Base-by-base conservation (phyloP, 2,888 invertebrate genomes). In the Drosophila parthenogenetica region DNA sequence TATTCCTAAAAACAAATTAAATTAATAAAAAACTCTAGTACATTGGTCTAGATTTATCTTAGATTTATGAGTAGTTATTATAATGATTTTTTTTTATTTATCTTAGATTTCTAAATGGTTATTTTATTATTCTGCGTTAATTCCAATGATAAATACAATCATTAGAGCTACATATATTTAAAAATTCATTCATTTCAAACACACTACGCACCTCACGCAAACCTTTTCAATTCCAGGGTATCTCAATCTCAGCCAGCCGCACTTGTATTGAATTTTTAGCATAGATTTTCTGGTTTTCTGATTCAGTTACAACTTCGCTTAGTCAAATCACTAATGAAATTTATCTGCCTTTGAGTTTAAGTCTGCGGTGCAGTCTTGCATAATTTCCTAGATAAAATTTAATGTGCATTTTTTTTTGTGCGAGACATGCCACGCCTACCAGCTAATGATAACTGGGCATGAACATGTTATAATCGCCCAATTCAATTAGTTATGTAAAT, bases 401-500 rank as follows among this genome's bases (percentile, higher is more conserved):
- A 46, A 63, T 60, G 43, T 7, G 22, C 37, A 59, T 19, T 67
- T 62, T 2, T 29, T 29, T 29, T 29, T 1, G 42, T 46, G 39
- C 16, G 16, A 59, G 69, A 42, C 62, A 54, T 8, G 25, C 48
- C 60, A 63, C 75, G 65, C 61, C 66, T 43, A 25, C n/a, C 14
- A 61, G 19, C 69, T 81, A 86, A 80, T 82, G 79, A 71, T 81
- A 86, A 81, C 83, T 72, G 69, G 61, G 67, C 81, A 74, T 86
- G 82, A 83, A 77, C 83, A 83, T 69, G 79, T 72, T 73, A 14
- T 61, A 73, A 64, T 60, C 72, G 68, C 83, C 70, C 76, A 71
- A 69, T 81, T 81, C 51, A 83, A 81, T 81, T 79, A 79, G 77
- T 68, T 77, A 83, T 81, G 79, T 77, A 86, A 83, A 81, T 81